Base-by-base conservation (phyloP, 2,113 vertebrate genomes). In the Leiothrix lutea region DNA sequence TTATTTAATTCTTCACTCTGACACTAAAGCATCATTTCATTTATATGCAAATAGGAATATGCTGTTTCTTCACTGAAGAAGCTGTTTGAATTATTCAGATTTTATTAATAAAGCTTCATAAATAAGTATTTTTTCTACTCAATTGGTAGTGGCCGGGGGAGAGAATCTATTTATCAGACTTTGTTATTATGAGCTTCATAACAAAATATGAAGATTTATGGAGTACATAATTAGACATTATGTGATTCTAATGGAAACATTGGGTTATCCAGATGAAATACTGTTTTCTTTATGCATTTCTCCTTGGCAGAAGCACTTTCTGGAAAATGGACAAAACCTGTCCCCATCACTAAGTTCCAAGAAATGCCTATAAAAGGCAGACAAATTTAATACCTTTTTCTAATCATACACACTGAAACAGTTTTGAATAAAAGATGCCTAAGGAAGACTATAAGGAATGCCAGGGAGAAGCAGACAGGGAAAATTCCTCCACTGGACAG, bases 21-120 rank as follows among this genome's bases (percentile, higher is more conserved):
- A 96, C 92, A 98, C 92, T 96, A 97, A 98, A 96, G 94, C 85
- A 95, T 96, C 94, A 96, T 96, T 97, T 97, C 96, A 96, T 97
- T 86, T 97, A 97, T 96, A 95, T 97, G 96, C 96, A 97, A 97
- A 97, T 97, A 97, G 90, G 71, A 90, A 65, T 94, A 73, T 92
- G 83, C 73, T 79, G 80, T 89, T 96, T 96, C 71, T 95, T 93
- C 82, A 89, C 83, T 90, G 96, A 91, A 90, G 94, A 96, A 94
- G 81, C 92, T 80, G 62, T 94, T 97, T 97, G 94, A 93, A 96
- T 97, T 96, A 97, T 97, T 97, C 86, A 97, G 90, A 83, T 93
- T 90, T 97, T 96, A 86, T 97, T 96, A 95, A 86, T 95, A 92
- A 97, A 91, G 81, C 77, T 97, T 97, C 86, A 92, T 95, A 96